A percentile compares a stretch with the other conserved stretches of the same genome.
phyloP scores from a whole-genome alignment of 2,888 invertebrate species.

The Anagyrus pseudococci region DNA sequence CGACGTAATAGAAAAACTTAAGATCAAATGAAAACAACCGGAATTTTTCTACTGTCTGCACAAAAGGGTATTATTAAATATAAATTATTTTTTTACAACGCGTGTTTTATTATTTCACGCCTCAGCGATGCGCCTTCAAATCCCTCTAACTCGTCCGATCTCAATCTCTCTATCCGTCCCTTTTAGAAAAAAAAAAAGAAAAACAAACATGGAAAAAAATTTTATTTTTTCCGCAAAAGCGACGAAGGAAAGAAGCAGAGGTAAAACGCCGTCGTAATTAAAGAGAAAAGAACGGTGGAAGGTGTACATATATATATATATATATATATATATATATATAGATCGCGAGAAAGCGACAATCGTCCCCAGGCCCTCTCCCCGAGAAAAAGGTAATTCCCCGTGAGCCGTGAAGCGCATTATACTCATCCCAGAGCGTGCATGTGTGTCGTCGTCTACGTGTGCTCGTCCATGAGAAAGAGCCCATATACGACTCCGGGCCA shows the following conservation, averaged over 20 bases:
- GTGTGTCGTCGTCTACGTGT: too few species aligned
- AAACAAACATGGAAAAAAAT: too few species aligned
- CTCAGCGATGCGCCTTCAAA: too few species aligned
- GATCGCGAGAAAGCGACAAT: slow-evolving; percentile 37
- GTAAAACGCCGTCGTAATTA: slow-evolving; percentile 27
- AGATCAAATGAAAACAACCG: too few species aligned
- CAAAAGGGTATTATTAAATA: too few species aligned
- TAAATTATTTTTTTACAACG: too few species aligned
- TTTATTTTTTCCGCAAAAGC: slow-evolving; percentile 7
- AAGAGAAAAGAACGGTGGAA: slow-evolving; percentile 32
- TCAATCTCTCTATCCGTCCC: too few species aligned
- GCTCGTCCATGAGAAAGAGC: background rate
- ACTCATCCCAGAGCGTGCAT: background rate
- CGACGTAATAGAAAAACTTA: too few species aligned
- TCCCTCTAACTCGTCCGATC: too few species aligned
- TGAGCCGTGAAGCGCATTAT: slow-evolving; percentile 2
- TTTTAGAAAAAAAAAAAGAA: too few species aligned
- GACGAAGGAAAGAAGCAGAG: slow-evolving; percentile 26
- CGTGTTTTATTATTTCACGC: too few species aligned
- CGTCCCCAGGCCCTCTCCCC: slow-evolving; percentile 24
- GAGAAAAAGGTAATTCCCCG: slow-evolving; percentile 25
- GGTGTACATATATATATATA: slow-evolving; percentile 23
- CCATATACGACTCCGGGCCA: slow-evolving; percentile 17
- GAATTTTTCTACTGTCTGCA: slow-evolving; percentile 10
- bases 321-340: too few species aligned